These are phyloP conservation scores for Stigmatopora argus DNA, from an alignment of 2,113 vertebrate species.

Conservation along the genomic window DNA sequence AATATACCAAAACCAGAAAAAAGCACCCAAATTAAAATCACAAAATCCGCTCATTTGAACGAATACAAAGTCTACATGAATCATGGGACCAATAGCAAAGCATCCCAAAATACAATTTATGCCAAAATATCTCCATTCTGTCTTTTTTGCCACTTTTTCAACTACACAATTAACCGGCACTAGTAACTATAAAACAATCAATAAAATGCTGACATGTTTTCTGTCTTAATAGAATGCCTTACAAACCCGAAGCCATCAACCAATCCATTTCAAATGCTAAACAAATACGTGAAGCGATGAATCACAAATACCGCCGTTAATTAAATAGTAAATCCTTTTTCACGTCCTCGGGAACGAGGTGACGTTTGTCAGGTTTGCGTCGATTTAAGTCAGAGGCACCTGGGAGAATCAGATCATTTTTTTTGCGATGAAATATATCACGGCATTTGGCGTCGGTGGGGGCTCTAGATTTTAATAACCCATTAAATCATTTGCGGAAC, in stretches of 20 bases:
- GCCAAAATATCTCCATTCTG: too few species aligned
- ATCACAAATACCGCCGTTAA: conserved; percentile 3
- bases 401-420: conserved; percentile 46
- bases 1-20: too few species aligned
- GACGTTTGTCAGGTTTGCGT: conserved; percentile 12
- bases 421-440: conserved; percentile 49
- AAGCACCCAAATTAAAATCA: too few species aligned
- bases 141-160: not conserved
- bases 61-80: too few species aligned
- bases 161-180: not conserved
- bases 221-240: not conserved
- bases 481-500: conserved; percentile 35
- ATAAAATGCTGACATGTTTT: not conserved
- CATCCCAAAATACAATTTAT: too few species aligned
- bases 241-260: not conserved
- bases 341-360: conserved; percentile 4
- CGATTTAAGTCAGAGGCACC: conserved; percentile 23
- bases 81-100: too few species aligned
- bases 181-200: not conserved
- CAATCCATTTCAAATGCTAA: not conserved
- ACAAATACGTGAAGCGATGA: not conserved
- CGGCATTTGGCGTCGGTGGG: conserved; percentile 26
- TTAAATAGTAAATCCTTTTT: conserved; percentile 13
- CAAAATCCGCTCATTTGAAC: too few species aligned
- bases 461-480: conserved; percentile 34